These are phyloP conservation scores for Huso huso DNA, from an alignment of 2,797 vertebrate species.

Conservation along the genomic window DNA sequence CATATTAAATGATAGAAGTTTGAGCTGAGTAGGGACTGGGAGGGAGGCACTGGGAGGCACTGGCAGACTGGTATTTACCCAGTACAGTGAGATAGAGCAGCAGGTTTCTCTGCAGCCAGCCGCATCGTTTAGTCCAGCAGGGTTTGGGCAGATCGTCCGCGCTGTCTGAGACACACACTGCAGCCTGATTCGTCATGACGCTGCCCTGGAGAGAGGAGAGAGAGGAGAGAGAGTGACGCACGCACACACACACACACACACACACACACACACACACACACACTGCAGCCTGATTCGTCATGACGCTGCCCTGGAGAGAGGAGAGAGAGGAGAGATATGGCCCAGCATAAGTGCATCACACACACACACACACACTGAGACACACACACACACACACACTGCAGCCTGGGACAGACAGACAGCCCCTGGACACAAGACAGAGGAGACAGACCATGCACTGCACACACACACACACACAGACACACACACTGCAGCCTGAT, in stretches of 20 bases:
- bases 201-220: neutral
- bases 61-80: constrained; percentile 16
- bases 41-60: too few relatives aligned
- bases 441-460: too few relatives aligned
- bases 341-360: too few relatives aligned
- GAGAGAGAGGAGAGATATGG: neutral
- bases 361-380: too few relatives aligned
- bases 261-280: too few relatives aligned
- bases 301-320: neutral
- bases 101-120: constrained; percentile 27
- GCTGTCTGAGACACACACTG: constrained; percentile 27
- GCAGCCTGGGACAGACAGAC: too few relatives aligned
- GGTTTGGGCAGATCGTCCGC: constrained; percentile 29
- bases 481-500: too few relatives aligned
- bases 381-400: too few relatives aligned
- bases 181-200: constrained; percentile 33
- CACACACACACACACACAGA: too few relatives aligned
- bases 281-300: constrained; percentile 34
- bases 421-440: too few relatives aligned
- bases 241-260: neutral
- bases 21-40: too few relatives aligned
- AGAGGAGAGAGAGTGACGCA: neutral
- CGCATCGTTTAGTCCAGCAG: constrained; percentile 23
- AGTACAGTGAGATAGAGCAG: constrained; percentile 27
- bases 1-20: too few relatives aligned